phyloP scores from a whole-genome alignment of 2,888 invertebrate genomes.

The Andrena chrysosceles region DNA sequence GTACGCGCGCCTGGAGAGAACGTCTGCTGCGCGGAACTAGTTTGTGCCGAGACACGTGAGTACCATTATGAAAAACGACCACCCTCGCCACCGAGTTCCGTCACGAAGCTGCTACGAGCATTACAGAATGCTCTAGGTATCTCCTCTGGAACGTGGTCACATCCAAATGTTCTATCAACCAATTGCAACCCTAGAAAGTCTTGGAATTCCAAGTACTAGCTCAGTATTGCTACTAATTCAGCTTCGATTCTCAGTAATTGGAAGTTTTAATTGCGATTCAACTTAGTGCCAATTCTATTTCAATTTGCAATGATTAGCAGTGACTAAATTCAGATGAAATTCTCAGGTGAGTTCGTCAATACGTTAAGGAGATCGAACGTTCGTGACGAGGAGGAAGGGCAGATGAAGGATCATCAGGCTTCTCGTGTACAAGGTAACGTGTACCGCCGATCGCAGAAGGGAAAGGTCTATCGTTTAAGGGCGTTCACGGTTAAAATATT shows the following conservation, averaged over 20 bases:
- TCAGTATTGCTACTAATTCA: too few relatives aligned
- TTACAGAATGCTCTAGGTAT: too few relatives aligned
- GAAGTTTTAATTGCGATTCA: too few relatives aligned
- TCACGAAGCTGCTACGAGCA: neutral
- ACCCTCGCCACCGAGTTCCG: neutral
- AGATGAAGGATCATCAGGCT: slow-evolving; percentile 26
- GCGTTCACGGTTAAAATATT: slow-evolving; percentile 12
- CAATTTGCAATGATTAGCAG: too few relatives aligned
- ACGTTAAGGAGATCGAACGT: slow-evolving; percentile 82
- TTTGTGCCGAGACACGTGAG: slow-evolving; percentile 88
- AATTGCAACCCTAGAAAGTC: neutral
- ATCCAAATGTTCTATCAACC: neutral
- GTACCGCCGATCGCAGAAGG: neutral
- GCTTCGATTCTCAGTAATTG: too few relatives aligned
- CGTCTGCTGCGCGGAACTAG: slow-evolving; percentile 92
- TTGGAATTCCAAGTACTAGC: too few relatives aligned
- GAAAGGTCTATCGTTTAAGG: neutral
- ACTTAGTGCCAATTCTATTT: too few relatives aligned
- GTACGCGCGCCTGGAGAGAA: slow-evolving; percentile 87
- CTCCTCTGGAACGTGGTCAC: too few relatives aligned
- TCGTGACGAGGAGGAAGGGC: slow-evolving; percentile 33
- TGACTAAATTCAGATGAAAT: slow-evolving; percentile 11
- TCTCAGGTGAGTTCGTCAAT: slow-evolving; percentile 76
- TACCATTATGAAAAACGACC: slow-evolving; percentile 39
- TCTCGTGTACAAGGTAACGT: slow-evolving; percentile 63